Evolutionary conservation across 2,113 vertebrate species (phyloP).

Genomic region (Emydura subglobosa): DNA sequence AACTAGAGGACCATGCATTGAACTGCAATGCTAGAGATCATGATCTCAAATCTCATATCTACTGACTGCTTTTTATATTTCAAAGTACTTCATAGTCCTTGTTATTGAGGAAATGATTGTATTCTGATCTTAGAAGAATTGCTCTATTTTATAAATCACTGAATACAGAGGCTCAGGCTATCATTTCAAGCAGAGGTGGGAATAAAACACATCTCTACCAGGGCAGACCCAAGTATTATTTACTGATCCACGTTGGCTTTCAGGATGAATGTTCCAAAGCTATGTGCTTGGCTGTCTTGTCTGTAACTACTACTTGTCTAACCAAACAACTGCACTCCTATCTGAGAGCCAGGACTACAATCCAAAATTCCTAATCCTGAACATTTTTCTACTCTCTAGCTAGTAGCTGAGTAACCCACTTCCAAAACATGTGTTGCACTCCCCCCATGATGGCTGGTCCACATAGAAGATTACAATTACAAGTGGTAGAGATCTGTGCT

Average conservation of each 20-base stretch:
- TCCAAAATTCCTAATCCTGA: not conserved
- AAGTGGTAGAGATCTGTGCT: not conserved
- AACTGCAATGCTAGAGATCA: not conserved
- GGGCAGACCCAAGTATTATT: not conserved
- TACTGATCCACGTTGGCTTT: not conserved
- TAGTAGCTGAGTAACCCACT: not conserved
- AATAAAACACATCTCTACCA: not conserved
- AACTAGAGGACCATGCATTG: not conserved
- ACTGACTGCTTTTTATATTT: not conserved
- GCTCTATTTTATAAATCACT: not conserved
- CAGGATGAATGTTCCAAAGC: not conserved
- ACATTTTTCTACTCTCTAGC: not conserved
- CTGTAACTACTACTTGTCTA: not conserved
- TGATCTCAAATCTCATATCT: not conserved
- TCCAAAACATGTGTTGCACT: not conserved
- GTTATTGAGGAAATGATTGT: not conserved
- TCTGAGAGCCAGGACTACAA: not conserved
- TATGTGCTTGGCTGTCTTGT: not conserved
- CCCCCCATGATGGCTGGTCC: fast-evolving
- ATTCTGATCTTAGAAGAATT: not conserved
- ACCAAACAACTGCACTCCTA: fast-evolving
- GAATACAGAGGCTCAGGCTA: not conserved
- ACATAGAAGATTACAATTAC: not conserved
- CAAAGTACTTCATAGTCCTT: not conserved
- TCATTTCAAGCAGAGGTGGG: not conserved